phyloP scores from a whole-genome alignment of 2,888 invertebrate genomes.

The Lasioglossum vierecki region DNA sequence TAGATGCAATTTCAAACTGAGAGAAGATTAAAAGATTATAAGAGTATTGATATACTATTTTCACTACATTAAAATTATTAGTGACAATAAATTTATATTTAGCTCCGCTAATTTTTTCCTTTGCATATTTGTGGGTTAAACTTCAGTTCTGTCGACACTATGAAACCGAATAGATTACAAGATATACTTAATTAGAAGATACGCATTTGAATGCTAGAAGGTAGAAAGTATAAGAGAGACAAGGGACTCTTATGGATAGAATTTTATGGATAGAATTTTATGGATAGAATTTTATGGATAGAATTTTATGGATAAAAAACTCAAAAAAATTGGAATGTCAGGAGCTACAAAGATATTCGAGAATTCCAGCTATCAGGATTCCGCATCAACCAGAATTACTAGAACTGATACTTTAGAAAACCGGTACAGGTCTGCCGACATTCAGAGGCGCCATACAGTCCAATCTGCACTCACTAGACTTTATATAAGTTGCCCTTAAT shows the following conservation, averaged over 20 bases:
- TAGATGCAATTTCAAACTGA: too few relatives aligned
- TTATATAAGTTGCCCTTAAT: background rate
- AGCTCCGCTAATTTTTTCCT: too few relatives aligned
- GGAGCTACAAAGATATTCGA: background rate
- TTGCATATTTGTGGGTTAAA: background rate
- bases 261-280: too few relatives aligned
- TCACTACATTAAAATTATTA: too few relatives aligned
- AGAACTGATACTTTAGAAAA: background rate
- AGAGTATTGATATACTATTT: too few relatives aligned
- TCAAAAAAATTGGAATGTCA: background rate
- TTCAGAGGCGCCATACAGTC: background rate
- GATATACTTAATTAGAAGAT: background rate
- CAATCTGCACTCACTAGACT: background rate
- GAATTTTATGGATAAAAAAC: background rate
- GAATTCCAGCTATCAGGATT: background rate
- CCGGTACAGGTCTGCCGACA: background rate
- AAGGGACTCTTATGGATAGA: background rate
- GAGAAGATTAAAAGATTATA: too few relatives aligned
- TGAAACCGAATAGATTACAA: background rate
- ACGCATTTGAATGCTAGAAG: background rate
- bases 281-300: too few relatives aligned
- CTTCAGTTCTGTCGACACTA: background rate
- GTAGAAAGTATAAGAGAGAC: background rate
- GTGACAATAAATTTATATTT: too few relatives aligned
- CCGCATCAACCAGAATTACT: background rate